Evolutionary conservation across 1,140 invertebrate species (phyloP).

Genomic region (Amphibalanus amphitrite): DNA sequence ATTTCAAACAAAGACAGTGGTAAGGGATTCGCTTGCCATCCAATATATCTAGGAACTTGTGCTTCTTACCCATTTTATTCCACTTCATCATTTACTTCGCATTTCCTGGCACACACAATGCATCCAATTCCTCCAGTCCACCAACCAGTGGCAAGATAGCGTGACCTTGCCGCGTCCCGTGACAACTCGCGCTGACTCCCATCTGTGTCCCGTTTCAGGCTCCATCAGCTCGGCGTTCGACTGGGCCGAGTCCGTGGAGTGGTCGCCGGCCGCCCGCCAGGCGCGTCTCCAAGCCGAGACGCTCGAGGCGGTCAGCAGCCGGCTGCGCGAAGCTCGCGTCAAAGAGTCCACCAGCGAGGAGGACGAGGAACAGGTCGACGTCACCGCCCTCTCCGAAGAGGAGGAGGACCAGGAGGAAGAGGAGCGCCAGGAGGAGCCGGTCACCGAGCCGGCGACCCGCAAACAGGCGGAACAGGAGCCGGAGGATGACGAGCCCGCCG

Average conservation of each 20-base stretch:
- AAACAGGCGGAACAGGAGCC: no score
- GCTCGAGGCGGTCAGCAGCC: not conserved
- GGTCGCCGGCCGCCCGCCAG: not conserved
- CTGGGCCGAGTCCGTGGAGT: not conserved
- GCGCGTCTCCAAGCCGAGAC: not conserved
- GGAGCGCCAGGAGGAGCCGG: not conserved
- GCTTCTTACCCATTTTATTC: no score
- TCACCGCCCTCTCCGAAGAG: not conserved
- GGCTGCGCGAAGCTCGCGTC: not conserved
- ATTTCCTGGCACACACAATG: no score
- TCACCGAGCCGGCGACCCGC: not conserved
- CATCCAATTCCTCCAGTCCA: no score
- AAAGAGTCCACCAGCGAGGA: not conserved
- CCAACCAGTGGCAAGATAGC: no score
- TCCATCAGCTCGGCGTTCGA: not conserved
- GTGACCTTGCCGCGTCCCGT: no score
- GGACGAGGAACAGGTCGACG: not conserved
- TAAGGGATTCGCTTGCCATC: no score
- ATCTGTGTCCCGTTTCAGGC: no score
- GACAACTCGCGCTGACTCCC: no score
- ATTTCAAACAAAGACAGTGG: no score
- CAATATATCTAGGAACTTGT: no score
- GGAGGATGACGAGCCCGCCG: not conserved
- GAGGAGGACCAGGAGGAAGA: not conserved
- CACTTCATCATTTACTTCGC: no score